A percentile compares a stretch with the other conserved stretches of the same genome.
These are phyloP conservation scores for Plutomurus gul DNA, from an alignment of 1,140 invertebrate genomes.

Conservation along the genomic window DNA sequence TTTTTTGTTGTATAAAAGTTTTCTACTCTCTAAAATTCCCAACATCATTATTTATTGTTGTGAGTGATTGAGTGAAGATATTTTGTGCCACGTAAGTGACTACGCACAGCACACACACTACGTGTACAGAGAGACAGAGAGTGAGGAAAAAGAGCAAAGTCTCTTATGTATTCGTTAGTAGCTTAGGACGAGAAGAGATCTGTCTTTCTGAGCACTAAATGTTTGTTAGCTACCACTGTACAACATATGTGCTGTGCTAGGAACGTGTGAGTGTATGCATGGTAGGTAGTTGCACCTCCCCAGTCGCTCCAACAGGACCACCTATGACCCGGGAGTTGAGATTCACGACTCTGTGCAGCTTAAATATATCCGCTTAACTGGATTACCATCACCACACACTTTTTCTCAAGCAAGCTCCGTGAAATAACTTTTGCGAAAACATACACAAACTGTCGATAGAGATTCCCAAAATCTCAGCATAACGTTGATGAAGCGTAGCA, in stretches of 20 bases:
- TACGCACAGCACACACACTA: neutral
- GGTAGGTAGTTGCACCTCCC: too few species aligned
- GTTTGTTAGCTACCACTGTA: neutral
- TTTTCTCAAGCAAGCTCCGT: constrained; percentile 11
- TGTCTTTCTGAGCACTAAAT: neutral
- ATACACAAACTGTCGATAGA: constrained; percentile 5
- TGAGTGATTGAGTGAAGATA: neutral
- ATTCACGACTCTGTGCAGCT: neutral
- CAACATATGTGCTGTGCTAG: too few species aligned
- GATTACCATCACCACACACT: neutral
- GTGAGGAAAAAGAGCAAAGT: too few species aligned
- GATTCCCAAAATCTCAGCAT: neutral
- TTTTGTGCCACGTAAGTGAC: too few species aligned
- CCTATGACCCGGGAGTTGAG: neutral
- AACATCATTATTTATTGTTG: constrained; percentile 28
- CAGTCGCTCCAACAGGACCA: neutral
- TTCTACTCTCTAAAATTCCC: neutral
- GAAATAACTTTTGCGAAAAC: constrained; percentile 16
- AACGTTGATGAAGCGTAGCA: neutral
- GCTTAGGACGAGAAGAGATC: too few species aligned
- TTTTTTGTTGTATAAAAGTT: constrained; percentile 14
- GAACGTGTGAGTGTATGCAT: too few species aligned
- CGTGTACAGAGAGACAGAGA: too few species aligned
- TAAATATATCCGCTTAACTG: neutral
- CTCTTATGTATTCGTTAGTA: too few species aligned